phyloP scores from a whole-genome alignment of 2,113 vertebrate genomes.

The Sus scrofa region T2T-Sscrofa CM000817.6:33564501-33565000 shows the following conservation, averaged over 20 bases:
- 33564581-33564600: too few species aligned
- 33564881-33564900: not conserved
- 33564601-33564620: too few species aligned
- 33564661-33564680: too few species aligned
- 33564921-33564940: not conserved
- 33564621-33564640: too few species aligned
- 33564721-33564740: too few species aligned
- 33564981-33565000: not conserved
- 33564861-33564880: not conserved
- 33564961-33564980: not conserved
- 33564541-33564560: too few species aligned
- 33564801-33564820: not conserved
- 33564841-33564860: not conserved
- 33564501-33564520: too few species aligned
- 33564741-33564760: conserved; percentile 12
- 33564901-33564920: not conserved
- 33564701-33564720: too few species aligned
- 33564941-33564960: not conserved
- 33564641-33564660: too few species aligned
- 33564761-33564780: not conserved
- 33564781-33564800: not conserved
- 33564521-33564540: too few species aligned
- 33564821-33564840: not conserved
- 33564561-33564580: too few species aligned
- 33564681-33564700: too few species aligned